Conservation (phyloP, 2,888 invertebrate genomes). For the Nasonovia ribisnigri region DNA sequence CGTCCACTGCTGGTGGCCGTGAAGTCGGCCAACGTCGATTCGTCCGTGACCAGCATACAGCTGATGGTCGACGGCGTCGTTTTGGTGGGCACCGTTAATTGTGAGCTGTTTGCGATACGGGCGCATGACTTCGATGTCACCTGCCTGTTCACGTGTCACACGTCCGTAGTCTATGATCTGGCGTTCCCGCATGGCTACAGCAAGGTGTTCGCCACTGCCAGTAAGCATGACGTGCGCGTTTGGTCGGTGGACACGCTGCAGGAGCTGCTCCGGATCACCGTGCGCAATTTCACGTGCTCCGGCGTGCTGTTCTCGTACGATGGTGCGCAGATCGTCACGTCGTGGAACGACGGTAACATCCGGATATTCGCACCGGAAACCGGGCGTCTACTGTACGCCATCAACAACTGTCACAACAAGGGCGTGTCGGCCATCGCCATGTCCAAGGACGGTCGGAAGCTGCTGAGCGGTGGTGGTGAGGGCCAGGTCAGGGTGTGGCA, state of each 20-base stretch:
- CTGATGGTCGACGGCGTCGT: constrained; percentile 76
- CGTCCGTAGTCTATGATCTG: constrained; percentile 82
- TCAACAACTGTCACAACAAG: constrained; percentile 90
- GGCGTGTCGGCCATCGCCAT: constrained; percentile 87
- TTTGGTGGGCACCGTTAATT: constrained; percentile 79
- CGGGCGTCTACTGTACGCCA: constrained; percentile 84
- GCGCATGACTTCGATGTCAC: constrained; percentile 78
- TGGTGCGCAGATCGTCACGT: constrained; percentile 73
- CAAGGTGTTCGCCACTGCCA: constrained; percentile 88
- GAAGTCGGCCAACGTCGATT: constrained; percentile 68
- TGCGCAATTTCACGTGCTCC: constrained; percentile 90
- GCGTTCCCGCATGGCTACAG: constrained; percentile 87
- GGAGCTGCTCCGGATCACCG: constrained; percentile 85
- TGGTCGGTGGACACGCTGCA: constrained; percentile 84
- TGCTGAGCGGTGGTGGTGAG: constrained; percentile 92
- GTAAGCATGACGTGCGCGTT: constrained; percentile 86
- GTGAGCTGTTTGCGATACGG: constrained; percentile 86
- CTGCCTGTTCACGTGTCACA: constrained; percentile 86
- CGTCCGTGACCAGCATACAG: constrained; percentile 82
- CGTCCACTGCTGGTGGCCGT: constrained; percentile 67
- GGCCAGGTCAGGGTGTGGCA: constrained; percentile 91
- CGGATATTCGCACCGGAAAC: constrained; percentile 86
- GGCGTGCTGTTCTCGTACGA: constrained; percentile 82
- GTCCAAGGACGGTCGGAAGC: constrained; percentile 77
- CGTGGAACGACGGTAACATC: constrained; percentile 87